A percentile compares a stretch with the other conserved stretches of the same genome.
Conservation (phyloP, 2,888 invertebrate genomes). For the Crioceris asparagi region DNA sequence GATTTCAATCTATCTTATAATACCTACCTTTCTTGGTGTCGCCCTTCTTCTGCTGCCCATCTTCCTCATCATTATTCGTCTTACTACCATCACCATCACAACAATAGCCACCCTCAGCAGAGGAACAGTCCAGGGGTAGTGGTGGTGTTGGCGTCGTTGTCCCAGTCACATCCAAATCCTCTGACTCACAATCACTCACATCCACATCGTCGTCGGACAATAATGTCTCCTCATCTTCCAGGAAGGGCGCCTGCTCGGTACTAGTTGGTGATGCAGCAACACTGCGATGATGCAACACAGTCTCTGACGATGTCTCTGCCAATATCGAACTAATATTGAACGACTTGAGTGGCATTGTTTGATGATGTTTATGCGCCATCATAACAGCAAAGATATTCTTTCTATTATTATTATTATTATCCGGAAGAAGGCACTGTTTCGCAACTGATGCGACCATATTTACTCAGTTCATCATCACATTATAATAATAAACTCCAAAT, state of each 20-base stretch:
- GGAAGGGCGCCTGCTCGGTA: slow-evolving; percentile 8
- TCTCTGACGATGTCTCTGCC: slow-evolving; percentile 32
- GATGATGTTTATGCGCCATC: slow-evolving; percentile 51
- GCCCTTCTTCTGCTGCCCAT: background rate
- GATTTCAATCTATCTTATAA: background rate
- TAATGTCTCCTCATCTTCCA: slow-evolving; percentile 18
- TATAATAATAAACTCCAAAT: no score
- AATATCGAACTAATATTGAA: slow-evolving; percentile 75
- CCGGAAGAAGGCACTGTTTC: no score
- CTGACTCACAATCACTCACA: slow-evolving; percentile 57
- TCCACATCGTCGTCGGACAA: slow-evolving; percentile 28
- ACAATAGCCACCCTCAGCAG: slow-evolving; percentile 31
- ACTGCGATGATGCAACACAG: slow-evolving; percentile 9
- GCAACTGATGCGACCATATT: slow-evolving; percentile 25
- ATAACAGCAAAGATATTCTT: no score
- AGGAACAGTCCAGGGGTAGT: slow-evolving; percentile 60
- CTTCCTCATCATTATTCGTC: no score
- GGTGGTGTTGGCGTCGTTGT: slow-evolving; percentile 47
- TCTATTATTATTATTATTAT: no score
- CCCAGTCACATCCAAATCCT: slow-evolving; percentile 68
- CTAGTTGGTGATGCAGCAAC: no score
- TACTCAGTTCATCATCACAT: no score
- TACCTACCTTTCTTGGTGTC: slow-evolving; percentile 1
- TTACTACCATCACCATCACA: slow-evolving; percentile 20
- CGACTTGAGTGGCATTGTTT: slow-evolving; percentile 56